A percentile compares a stretch with the other conserved stretches of the same genome.
phyloP scores from a whole-genome alignment of 2,797 vertebrate species.

The Crenuchus spilurus region DNA sequence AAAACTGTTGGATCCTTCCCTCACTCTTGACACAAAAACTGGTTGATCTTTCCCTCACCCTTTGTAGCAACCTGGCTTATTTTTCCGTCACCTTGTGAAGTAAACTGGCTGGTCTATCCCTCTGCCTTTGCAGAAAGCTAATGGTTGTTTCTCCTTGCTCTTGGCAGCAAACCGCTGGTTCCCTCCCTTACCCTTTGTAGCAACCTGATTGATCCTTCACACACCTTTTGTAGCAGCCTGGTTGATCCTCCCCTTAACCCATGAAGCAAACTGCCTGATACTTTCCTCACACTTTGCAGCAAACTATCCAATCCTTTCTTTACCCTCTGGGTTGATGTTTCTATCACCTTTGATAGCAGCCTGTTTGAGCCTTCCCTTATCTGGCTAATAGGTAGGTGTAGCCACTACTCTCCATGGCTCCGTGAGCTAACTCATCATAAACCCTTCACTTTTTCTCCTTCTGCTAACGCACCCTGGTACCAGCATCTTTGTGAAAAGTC shows the following conservation, averaged over 20 bases:
- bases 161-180: background rate
- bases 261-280: no score
- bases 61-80: background rate
- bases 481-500: slow-evolving; percentile 25
- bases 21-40: background rate
- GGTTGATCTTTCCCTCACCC: background rate
- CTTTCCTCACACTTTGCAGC: no score
- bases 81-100: background rate
- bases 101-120: background rate
- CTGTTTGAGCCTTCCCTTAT: no score
- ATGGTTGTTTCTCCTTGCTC: background rate
- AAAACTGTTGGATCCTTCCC: background rate
- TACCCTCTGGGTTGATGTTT: background rate
- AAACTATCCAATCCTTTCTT: background rate
- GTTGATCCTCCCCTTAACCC: background rate
- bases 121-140: background rate
- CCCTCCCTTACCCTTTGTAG: background rate
- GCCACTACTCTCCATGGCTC: background rate
- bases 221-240: background rate
- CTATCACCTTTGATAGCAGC: no score
- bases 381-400: background rate
- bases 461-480: slow-evolving; percentile 3
- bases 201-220: background rate
- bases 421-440: no score
- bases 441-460: background rate